These are phyloP conservation scores for Apteryx mantelli DNA, from an alignment of 2,113 vertebrate species.

Conservation along the genomic window DNA sequence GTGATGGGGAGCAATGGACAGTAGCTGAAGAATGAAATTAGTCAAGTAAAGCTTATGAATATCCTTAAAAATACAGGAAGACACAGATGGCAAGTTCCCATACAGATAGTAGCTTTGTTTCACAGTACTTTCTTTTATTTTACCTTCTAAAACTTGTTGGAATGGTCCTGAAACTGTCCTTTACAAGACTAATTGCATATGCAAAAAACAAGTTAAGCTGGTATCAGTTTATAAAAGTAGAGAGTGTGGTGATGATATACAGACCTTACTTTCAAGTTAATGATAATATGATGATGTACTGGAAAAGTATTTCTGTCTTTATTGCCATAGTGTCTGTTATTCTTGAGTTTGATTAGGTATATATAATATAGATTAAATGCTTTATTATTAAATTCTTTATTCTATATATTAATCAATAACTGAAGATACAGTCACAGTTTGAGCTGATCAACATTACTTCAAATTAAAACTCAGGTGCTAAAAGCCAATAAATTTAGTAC, in stretches of 20 bases:
- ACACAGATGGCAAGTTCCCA: not conserved
- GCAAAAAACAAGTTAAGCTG: not conserved
- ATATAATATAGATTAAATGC: not conserved
- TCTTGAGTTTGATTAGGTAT: not conserved
- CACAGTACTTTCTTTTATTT: not conserved
- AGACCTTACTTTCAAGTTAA: not conserved
- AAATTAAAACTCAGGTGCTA: not conserved
- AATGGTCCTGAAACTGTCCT: not conserved
- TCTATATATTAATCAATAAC: not conserved
- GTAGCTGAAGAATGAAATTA: not conserved
- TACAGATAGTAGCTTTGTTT: not conserved
- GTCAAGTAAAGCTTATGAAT: not conserved
- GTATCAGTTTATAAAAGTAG: not conserved
- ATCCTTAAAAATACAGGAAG: not conserved
- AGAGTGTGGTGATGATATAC: not conserved
- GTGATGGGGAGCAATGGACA: constrained; percentile 27
- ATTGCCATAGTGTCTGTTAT: not conserved
- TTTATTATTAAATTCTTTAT: not conserved
- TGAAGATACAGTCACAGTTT: not conserved
- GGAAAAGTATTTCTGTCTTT: not conserved
- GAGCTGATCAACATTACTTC: not conserved
- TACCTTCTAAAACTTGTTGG: not conserved
- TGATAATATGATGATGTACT: not conserved
- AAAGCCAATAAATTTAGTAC: not conserved
- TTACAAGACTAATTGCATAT: not conserved